Evolutionary conservation across 1,140 invertebrate species (phyloP), one percentile per base, ranked within the genome.

Genomic region (Drosophila nigromelanica): DNA sequence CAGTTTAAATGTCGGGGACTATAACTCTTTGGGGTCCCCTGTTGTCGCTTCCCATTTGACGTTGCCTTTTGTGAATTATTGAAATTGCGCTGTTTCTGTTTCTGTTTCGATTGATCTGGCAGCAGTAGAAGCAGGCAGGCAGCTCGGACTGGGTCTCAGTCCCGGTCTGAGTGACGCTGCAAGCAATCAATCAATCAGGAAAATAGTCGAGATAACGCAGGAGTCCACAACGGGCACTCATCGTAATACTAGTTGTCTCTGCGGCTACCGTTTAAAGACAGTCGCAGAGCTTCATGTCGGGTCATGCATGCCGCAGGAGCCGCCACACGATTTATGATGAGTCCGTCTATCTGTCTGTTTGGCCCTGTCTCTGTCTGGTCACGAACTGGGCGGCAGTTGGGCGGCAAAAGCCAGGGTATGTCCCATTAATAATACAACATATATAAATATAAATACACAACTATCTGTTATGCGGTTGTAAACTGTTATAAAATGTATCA

Each of bases 31-130:
- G 40, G 64, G 55, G 43, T 67, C 68, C 42, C 14, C 54, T 52
- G 43, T 48, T 35, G 15, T 35, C 33, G 27, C 27, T 27, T n/a
- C 18, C 52, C 40, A 62, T 62, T 70, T 62, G 60, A 73, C 64
- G 61, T 86, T 78, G 78, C 82, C 83, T 80, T 83, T 89, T 77
- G 83, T 87, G 83, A 89, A 89, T 89, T 87, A 87, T 87, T 87
- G 83, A 87, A 87, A 87, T 87, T 87, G 83, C 81, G 68, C 81
- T 69, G 70, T 75, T 76, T 66, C 81, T 69, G 70, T 75, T 76
- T 66, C 67, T 75, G 43, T 69, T 75, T 48, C 74, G 72, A 83
- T 83, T 83, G 79, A 78, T 72, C 76, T 47, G 69, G 39, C 67
- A 37, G 69, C 50, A 70, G 64, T 33, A 42, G 48, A 7, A 73